Base-by-base conservation (phyloP, 2,888 invertebrate genomes). In the Athalia circularis region DNA sequence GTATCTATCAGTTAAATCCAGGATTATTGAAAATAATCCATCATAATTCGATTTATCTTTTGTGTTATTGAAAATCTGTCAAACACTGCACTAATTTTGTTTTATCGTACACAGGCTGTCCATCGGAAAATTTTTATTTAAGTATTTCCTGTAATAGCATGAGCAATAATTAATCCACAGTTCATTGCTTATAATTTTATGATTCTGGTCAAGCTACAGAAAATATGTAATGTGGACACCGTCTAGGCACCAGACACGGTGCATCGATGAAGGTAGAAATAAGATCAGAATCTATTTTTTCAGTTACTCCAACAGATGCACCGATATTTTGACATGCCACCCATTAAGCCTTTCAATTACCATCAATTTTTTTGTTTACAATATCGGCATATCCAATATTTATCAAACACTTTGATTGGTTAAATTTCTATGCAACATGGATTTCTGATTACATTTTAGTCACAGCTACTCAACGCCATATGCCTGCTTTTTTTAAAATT, bases 391-490 rank as follows among this genome's bases (percentile, higher is more conserved):
- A n/a, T 72, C 15, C 45, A 8, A 72, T 72, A 59, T 72, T 72
- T 72, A 72, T 59, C 72, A 72, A 72, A 15, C 72, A 72, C 72
- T 72, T 57, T n/a, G 59, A 47, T 59, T 59, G 57, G 45, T 47
- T 13, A 45, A 72, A 72, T 59, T 59, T 47, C 47, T 47, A 47
- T 72, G 15, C 59, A 15, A 47, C 45, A 59, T 72, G 6, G 13
- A 47, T n/a, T 4, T 45, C 47, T 47, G 59, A 72, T 72, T 52
- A 68, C 54, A 54, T 68, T 68, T 68, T 68, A 52, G 54, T 68
- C 43, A 29, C 54, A 29, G 68, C 29, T 1, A 29, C 68, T 29
- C 43, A 15, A 11, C 48, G 13, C 50, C 67, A 67, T 67, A 67
- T 67, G 67, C 8, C 15, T 50, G 15, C 4, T 50, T 15, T n/a